phyloP scores from a whole-genome alignment of 2,888 invertebrate species.

The Gryllus longicercus region DNA sequence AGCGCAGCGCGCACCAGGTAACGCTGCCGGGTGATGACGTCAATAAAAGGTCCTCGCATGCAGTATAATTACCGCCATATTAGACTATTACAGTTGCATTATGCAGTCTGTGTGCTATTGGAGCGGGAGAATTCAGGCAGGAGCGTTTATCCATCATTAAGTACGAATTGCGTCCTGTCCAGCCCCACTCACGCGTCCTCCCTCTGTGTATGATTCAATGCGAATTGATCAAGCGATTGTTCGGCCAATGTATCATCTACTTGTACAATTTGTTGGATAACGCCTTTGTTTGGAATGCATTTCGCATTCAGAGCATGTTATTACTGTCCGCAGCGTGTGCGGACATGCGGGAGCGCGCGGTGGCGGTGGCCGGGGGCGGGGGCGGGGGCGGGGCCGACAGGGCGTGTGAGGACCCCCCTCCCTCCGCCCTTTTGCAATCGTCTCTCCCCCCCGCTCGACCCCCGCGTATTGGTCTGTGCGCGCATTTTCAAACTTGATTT shows the following conservation, averaged over 20 bases:
- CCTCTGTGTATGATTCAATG: constrained; percentile 17
- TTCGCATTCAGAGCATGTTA: constrained; percentile 17
- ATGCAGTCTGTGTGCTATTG: constrained; percentile 17
- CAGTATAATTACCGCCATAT: constrained; percentile 9
- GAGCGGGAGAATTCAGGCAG: neutral
- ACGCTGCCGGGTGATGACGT: constrained; percentile 5
- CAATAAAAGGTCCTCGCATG: constrained; percentile 17
- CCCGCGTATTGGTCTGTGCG: constrained; percentile 7
- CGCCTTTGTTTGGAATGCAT: constrained; percentile 17
- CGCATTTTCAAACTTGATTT: constrained; percentile 17
- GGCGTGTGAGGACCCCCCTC: neutral
- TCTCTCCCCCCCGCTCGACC: neutral
- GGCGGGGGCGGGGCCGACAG: neutral
- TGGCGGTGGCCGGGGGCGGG: no score
- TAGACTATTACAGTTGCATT: constrained; percentile 17
- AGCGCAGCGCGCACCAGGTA: neutral
- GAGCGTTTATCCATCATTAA: constrained; percentile 17
- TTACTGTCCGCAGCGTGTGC: constrained; percentile 7
- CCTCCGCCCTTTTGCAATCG: neutral
- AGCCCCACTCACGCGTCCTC: neutral
- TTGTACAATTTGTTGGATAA: constrained; percentile 17
- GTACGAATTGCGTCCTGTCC: neutral
- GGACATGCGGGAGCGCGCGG: neutral
- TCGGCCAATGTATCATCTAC: constrained; percentile 17
- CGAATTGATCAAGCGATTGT: constrained; percentile 17